Evolutionary conservation across 2,797 vertebrate species (phyloP), one percentile per base, ranked within the genome.

Genomic region (Tinamus major): DNA sequence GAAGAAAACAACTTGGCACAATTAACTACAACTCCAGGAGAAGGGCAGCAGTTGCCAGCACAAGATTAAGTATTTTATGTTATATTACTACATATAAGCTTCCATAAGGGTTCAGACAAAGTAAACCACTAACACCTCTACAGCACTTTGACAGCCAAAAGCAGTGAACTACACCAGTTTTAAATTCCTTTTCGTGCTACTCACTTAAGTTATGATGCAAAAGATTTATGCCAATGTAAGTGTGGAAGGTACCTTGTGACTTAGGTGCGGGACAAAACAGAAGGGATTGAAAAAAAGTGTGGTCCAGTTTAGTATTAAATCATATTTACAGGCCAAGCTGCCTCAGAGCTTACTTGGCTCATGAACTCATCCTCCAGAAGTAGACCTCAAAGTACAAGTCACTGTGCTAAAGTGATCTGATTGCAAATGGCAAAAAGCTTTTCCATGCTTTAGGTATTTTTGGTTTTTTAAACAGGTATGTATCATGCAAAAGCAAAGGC

Each of bases 1-100:
- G 21, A 95, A 97, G 41, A 83, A 46, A 94, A 91, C 19, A 70
- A 12, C 5, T 46, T 75, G 17, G 81, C 15, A 62, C 49, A 70
- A 33, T 79, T 81, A 86, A 62, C 71, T 37, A 63, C n/a, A 87
- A 68, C 76, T 79, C 67, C 11, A 67, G 37, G 18, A 70, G 68
- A 6, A 81, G 4, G 89, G 46, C 5, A 31, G 61, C 37, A 92
- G 27, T 62, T 87, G 53, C 48, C 71, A 90, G 35, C 24, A 70
- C 20, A 80, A 83, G 23, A 15, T 56, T 65, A 71, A 78, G 46
- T 27, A 27, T 67, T 75, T 79, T 69, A 85, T 83, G 83, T 91
- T 39, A 65, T 23, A 42, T 3, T 41, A 39, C 59, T 94, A 56
- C 26, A 61, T 85, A 42, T n/a, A 58, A 72, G 62, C 11, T 51